Percentiles rank a stretch among this genome's conserved stretches.
Conservation (phyloP, 2,888 invertebrate species). For the Sinopyrophorus schimmeli region DNA sequence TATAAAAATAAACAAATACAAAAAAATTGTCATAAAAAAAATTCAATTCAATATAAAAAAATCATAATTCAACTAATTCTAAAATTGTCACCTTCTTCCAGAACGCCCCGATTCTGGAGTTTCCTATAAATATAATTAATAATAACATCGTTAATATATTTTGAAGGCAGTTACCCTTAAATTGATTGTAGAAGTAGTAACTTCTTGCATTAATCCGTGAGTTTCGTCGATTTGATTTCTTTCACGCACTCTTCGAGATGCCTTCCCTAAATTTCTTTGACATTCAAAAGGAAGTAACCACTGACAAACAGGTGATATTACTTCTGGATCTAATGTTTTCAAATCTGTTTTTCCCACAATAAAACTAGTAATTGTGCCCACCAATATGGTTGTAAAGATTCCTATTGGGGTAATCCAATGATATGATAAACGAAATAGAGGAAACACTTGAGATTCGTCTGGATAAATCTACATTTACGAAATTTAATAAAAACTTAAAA, state of each 20-base stretch:
- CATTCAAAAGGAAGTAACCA: conserved; percentile 52
- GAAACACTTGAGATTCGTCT: conserved; percentile 64
- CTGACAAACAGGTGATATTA: conserved; percentile 65
- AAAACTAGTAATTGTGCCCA: conserved; percentile 69
- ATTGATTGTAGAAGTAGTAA: conserved; percentile 12
- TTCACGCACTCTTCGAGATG: conserved; percentile 28
- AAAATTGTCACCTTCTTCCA: conserved; percentile 3
- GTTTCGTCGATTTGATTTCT: conserved; percentile 9
- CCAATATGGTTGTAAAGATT: conserved; percentile 65
- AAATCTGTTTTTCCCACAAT: conserved; percentile 60
- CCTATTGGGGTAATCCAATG: conserved; percentile 82
- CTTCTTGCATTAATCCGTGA: conserved; percentile 11
- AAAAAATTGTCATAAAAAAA: too few relatives aligned
- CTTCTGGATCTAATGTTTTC: conserved; percentile 59
- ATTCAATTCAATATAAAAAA: too few relatives aligned
- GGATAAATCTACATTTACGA: conserved; percentile 34
- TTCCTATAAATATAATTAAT: conserved; percentile 3
- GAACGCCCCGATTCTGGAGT: not conserved
- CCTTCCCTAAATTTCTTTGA: conserved; percentile 40
- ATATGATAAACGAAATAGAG: conserved; percentile 77
- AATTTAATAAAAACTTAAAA: too few relatives aligned
- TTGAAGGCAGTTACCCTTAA: conserved; percentile 9
- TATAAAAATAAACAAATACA: too few relatives aligned
- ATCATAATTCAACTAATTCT: conserved; percentile 4
- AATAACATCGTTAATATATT: not conserved